Evolutionary conservation across 2,888 invertebrate species (phyloP).

Genomic region (Gastracanthus pulcherrimus): DNA sequence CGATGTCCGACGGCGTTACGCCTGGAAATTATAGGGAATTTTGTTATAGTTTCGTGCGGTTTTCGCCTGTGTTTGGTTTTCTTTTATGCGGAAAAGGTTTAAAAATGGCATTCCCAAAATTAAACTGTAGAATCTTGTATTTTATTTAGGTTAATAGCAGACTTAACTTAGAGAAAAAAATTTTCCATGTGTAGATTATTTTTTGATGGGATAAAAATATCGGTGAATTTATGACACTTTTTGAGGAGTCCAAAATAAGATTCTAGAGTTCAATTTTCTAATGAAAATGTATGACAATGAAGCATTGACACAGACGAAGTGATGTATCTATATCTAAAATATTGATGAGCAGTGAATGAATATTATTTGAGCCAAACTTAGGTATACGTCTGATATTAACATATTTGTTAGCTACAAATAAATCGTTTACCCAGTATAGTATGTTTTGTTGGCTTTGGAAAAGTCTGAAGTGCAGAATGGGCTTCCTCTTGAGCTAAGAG

Average conservation of each 20-base stretch:
- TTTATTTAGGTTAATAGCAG: no score
- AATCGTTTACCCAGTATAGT: slow-evolving; percentile 58
- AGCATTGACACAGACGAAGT: slow-evolving; percentile 46
- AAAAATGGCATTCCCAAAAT: slow-evolving; percentile 27
- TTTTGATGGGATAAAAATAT: no score
- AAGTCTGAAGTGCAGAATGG: slow-evolving; percentile 58
- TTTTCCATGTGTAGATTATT: no score
- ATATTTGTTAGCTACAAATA: slow-evolving; percentile 55
- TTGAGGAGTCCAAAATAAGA: neutral
- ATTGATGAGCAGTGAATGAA: slow-evolving; percentile 49
- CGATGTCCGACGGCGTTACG: slow-evolving; percentile 98
- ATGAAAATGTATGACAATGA: slow-evolving; percentile 41
- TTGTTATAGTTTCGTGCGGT: slow-evolving; percentile 24
- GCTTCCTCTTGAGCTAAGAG: slow-evolving; percentile 60
- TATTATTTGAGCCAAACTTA: slow-evolving; percentile 56
- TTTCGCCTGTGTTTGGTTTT: neutral
- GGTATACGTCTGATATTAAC: slow-evolving; percentile 49
- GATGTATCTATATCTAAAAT: slow-evolving; percentile 44
- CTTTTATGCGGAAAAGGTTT: slow-evolving; percentile 12
- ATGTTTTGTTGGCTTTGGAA: slow-evolving; percentile 58
- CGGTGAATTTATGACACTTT: neutral
- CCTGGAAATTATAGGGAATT: slow-evolving; percentile 71
- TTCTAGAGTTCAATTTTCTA: slow-evolving; percentile 32
- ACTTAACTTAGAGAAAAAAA: no score
- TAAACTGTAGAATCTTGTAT: slow-evolving; percentile 22